A percentile compares a stretch with the other conserved stretches of the same genome.
phyloP scores from a whole-genome alignment of 2,888 invertebrate genomes.

The Serrognathus titanus region DNA sequence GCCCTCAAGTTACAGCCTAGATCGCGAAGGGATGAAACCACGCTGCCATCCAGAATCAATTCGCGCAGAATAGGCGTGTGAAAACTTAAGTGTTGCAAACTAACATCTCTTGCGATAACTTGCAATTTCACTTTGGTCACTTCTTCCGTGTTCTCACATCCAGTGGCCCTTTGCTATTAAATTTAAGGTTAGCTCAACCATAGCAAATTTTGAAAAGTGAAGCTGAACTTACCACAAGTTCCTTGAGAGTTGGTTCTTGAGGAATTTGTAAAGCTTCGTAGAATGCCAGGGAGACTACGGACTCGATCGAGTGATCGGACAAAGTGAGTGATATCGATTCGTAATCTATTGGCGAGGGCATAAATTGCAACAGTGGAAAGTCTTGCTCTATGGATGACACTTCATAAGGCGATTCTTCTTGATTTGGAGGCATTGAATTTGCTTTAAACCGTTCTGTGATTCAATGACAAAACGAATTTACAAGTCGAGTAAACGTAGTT shows the following conservation, averaged over 20 bases:
- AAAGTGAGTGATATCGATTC: constrained; percentile 9
- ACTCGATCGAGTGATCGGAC: constrained; percentile 9
- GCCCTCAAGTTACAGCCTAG: constrained; percentile 63
- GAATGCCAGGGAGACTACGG: not conserved
- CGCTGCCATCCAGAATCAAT: constrained; percentile 65
- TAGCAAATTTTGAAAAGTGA: not conserved
- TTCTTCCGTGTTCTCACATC: constrained; percentile 48
- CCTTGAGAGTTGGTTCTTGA: constrained; percentile 15
- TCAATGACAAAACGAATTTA: not conserved
- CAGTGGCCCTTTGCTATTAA: constrained; percentile 38
- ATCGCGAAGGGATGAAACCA: constrained; percentile 63
- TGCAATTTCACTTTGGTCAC: constrained; percentile 60
- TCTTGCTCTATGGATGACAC: constrained; percentile 7
- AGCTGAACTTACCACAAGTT: constrained; percentile 13
- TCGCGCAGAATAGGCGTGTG: constrained; percentile 60
- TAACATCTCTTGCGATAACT: constrained; percentile 63
- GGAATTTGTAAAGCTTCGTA: constrained; percentile 17
- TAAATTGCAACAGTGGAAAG: not conserved
- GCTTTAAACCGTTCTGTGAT: not conserved
- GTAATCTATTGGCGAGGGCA: constrained; percentile 10
- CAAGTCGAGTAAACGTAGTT: too few species aligned
- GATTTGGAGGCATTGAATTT: constrained; percentile 8
- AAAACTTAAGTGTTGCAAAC: constrained; percentile 60
- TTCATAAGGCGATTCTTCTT: constrained; percentile 12
- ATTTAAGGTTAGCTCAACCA: not conserved